phyloP scores from a whole-genome alignment of 2,797 vertebrate genomes.

The Rallus crepitans region DNA sequence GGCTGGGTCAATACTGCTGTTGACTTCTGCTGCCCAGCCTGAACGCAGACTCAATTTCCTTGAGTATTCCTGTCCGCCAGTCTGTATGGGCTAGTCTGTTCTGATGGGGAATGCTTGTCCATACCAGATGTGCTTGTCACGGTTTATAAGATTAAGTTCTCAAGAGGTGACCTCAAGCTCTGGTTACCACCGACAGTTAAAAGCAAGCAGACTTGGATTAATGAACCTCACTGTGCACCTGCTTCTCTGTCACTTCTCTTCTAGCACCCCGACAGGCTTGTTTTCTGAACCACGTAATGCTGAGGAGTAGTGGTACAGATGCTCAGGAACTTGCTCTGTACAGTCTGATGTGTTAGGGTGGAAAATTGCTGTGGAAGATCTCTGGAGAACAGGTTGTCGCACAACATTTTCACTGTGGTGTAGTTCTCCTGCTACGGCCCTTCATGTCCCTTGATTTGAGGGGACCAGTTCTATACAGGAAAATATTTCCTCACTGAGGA shows the following conservation, averaged over 20 bases:
- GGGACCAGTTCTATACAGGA: neutral
- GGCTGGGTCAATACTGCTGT: neutral
- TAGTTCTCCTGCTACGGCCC: rapidly evolving
- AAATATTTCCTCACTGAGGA: neutral
- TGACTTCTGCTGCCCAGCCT: neutral
- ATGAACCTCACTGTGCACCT: neutral
- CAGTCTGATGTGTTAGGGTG: neutral
- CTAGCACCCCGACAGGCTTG: neutral
- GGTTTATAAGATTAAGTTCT: neutral
- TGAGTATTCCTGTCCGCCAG: rapidly evolving
- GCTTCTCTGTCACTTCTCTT: neutral
- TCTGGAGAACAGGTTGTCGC: neutral
- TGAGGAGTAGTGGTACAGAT: neutral
- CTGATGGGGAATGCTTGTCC: neutral
- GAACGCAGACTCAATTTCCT: rapidly evolving
- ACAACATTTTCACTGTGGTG: rapidly evolving
- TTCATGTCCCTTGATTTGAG: neutral
- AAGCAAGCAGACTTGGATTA: neutral
- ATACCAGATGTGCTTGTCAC: neutral
- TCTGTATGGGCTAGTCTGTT: neutral
- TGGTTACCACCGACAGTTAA: neutral
- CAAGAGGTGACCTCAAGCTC: neutral
- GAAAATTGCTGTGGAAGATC: neutral
- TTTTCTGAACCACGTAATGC: neutral
- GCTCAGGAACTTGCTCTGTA: neutral